Base-by-base conservation (phyloP, 2,888 invertebrate genomes). In the Vanessa cardui region DNA sequence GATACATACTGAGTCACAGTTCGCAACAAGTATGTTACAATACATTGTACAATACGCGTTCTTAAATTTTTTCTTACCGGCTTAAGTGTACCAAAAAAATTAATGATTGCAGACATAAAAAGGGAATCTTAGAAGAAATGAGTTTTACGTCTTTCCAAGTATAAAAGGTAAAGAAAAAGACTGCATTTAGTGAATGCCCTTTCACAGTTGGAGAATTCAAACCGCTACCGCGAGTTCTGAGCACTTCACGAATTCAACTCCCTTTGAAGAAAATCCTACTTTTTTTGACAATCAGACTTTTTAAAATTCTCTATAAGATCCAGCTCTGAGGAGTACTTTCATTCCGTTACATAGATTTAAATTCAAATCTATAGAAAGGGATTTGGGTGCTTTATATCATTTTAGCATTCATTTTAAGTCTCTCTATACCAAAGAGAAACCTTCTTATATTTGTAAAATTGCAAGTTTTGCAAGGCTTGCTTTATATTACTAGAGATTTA, bases 111-210 rank as follows among this genome's bases (percentile, higher is more conserved):
- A 75, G 76, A 74, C 74, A 74, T 74, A 76, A 74, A 78, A 80
- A 85, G 81, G 80, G 80, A 81, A 82, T 90, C 90, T 90, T 86
- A 83, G 86, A 83, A 87, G 89, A 78, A 75, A 88, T 84, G 89
- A 86, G 86, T 79, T 84, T 78, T 79, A 78, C 86, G 86, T 89
- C 89, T 89, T 90, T 89, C 83, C 84, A 78, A 87, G 86, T 84
- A 87, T 87, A 88, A 88, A 89, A 85, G 87, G 85, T 85, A 87
- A 84, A 87, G 86, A 87, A 88, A 87, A 83, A 85, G 84, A 87
- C 87, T 88, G 89, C 88, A 86, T 86, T 92, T 91, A 88, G 89
- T 91, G 92, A 92, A 92, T 91, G 85, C 87, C 83, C 88, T 91
- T 91, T 90, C 83, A 87, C 86, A 83, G 83, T 79, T 82, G 84